Evolutionary conservation across 2,888 invertebrate species (phyloP).

Genomic region (Spisula subtruncata): DNA sequence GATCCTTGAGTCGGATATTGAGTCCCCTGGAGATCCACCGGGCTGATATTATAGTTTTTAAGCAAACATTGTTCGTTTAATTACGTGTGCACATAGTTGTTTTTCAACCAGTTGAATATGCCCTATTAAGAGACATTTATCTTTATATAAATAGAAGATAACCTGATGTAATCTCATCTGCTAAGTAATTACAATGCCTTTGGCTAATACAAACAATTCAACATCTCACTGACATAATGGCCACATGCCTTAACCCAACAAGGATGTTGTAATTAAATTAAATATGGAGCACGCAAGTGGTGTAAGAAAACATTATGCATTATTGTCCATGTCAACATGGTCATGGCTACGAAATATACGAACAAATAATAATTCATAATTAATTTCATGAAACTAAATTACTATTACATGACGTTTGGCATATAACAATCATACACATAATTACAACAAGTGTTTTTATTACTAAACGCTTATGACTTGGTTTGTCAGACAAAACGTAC

Average conservation of each 20-base stretch:
- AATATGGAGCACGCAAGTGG: no score
- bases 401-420: no score
- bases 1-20: neutral
- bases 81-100: neutral
- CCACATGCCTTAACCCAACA: neutral
- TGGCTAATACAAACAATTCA: neutral
- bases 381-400: no score
- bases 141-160: neutral
- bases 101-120: neutral
- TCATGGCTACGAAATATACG: no score
- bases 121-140: constrained; percentile 11
- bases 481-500: no score
- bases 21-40: neutral
- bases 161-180: neutral
- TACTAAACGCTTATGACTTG: no score
- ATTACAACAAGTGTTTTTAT: no score
- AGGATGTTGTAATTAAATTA: no score
- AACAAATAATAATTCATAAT: no score
- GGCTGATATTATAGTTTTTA: constrained; percentile 17
- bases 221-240: neutral
- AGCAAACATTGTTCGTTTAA: constrained; percentile 2
- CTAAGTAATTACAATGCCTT: constrained; percentile 2
- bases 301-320: no score
- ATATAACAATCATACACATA: no score
- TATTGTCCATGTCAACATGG: no score